Conservation (phyloP, 2,113 vertebrate species). For the Conger conger region DNA sequence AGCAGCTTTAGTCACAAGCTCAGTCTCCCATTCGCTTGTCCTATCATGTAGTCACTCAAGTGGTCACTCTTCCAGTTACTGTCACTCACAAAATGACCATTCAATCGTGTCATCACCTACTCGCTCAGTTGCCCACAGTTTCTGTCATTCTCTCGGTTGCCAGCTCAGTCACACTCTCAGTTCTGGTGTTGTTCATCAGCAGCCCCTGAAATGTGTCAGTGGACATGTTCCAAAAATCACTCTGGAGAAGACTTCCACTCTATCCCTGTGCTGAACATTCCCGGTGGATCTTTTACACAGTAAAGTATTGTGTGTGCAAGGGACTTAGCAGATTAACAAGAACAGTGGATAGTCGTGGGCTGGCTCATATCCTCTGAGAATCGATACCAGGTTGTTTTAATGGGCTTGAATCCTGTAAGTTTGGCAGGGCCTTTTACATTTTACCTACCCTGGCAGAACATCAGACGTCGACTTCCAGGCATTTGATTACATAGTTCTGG, state of each 20-base stretch:
- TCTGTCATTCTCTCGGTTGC: not conserved
- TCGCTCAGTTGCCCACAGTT: too few relatives aligned
- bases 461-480: not conserved
- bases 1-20: too few relatives aligned
- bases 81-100: not conserved
- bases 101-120: too few relatives aligned
- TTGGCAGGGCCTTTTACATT: not conserved
- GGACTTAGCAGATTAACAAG: not conserved
- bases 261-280: not conserved
- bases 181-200: not conserved
- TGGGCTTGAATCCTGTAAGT: not conserved
- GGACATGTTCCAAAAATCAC: not conserved
- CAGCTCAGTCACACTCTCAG: not conserved
- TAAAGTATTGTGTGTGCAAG: not conserved
- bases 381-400: not conserved
- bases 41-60: not conserved
- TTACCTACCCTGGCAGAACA: slow-evolving; percentile 1
- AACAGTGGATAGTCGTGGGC: not conserved
- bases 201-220: not conserved
- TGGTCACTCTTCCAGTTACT: not conserved
- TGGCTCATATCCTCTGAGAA: not conserved
- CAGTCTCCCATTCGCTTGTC: not conserved
- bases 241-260: not conserved
- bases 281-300: not conserved
- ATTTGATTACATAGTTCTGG: not conserved